Conservation (phyloP, 2,888 invertebrate species). For the Lasius fuliginosus region DNA sequence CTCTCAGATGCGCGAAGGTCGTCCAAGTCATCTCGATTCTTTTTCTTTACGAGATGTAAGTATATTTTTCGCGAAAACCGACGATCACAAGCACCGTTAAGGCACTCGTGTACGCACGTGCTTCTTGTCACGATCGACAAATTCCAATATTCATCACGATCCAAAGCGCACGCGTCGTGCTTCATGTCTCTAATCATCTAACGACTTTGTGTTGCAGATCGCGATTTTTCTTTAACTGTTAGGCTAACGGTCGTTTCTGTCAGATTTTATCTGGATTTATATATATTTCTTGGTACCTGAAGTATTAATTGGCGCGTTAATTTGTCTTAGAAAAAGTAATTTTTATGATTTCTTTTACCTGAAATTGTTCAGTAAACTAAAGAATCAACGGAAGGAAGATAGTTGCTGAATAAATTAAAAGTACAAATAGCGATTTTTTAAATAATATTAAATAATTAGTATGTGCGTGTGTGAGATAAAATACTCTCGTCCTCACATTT, state of each 20-base stretch:
- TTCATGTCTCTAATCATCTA: conserved; percentile 12
- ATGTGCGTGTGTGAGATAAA: background rate
- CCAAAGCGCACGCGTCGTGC: conserved; percentile 6
- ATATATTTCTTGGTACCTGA: background rate
- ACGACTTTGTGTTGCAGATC: background rate
- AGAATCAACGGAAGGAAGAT: background rate
- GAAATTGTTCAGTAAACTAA: background rate
- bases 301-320: background rate
- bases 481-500: no score
- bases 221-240: background rate
- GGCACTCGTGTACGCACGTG: conserved; percentile 12
- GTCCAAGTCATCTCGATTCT: conserved; percentile 56
- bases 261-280: background rate
- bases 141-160: conserved; percentile 50
- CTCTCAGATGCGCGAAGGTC: conserved; percentile 37
- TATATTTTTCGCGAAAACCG: conserved; percentile 48
- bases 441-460: background rate
- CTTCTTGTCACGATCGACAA: conserved; percentile 51
- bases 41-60: conserved; percentile 59
- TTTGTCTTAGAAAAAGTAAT: background rate
- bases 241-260: background rate
- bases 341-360: background rate
- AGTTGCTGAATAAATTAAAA: background rate
- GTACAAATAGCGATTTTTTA: background rate
- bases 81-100: conserved; percentile 56